Evolutionary conservation across 1,140 invertebrate genomes (phyloP).

Genomic region (Leptopilina boulardi): DNA sequence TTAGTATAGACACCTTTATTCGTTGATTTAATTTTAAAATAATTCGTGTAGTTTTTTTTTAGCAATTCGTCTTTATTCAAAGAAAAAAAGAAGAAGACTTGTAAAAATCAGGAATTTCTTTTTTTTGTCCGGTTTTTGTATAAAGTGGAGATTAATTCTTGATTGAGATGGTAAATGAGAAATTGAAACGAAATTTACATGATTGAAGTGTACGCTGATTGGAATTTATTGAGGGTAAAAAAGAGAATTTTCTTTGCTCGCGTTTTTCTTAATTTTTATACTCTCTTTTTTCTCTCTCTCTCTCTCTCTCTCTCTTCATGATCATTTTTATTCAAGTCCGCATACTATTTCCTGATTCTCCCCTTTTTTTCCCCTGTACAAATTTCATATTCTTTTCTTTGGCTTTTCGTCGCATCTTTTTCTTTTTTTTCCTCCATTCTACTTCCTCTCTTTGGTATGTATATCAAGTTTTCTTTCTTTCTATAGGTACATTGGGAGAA

Average conservation of each 20-base stretch:
- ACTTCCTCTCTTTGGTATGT: neutral
- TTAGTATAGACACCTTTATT: conserved; percentile 14
- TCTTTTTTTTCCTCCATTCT: neutral
- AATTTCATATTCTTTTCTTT: neutral
- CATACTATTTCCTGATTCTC: neutral
- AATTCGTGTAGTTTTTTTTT: too few species aligned
- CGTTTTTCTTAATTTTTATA: neutral
- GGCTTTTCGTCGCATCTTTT: too few species aligned
- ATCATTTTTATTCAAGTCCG: neutral
- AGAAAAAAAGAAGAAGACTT: neutral
- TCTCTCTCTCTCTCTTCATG: neutral
- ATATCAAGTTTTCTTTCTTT: too few species aligned
- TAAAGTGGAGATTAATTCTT: conserved; percentile 20
- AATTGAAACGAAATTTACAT: conserved; percentile 26
- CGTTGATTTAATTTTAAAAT: conserved; percentile 21
- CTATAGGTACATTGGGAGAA: too few species aligned
- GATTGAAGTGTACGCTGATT: conserved; percentile 20
- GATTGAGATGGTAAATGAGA: conserved; percentile 20
- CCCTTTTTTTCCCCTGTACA: too few species aligned
- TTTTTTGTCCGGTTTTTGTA: neutral
- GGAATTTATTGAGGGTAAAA: neutral
- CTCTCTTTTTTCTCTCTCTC: neutral
- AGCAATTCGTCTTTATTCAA: too few species aligned
- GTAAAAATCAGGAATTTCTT: neutral
- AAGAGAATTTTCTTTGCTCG: neutral